Evolutionary conservation across 2,888 invertebrate species (phyloP), one percentile per base, ranked within the genome.

Genomic region (Odontocerum albicorne): DNA sequence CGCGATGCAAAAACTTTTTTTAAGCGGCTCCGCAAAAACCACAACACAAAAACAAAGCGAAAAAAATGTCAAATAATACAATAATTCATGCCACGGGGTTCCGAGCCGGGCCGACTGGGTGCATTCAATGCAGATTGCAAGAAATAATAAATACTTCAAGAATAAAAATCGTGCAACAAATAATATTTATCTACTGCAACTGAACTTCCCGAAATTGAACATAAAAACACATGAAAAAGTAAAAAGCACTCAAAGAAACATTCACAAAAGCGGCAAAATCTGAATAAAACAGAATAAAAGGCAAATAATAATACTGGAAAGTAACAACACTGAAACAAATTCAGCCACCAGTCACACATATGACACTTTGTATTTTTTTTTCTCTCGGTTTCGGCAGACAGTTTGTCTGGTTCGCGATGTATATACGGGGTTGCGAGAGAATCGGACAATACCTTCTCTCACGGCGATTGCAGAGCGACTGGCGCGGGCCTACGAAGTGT

Each of bases 1-100:
- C n/a, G n/a, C n/a, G n/a, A n/a, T n/a, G n/a, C n/a, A 38, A 38
- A 38, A 36, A 47, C 35, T 21, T 21, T 47, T 47, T 47, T 19
- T n/a, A 40, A 19, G 17, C 17, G 49, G 17, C 10, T 39, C 12
- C 16, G 31, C 40, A 15, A 49, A 49, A 39, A 21, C 49, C 22
- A 27, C 27, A 47, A 49, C 49, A 49, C 49, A 49, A 27, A 49
- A 44, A 49, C 32, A 49, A 40, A 17, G 21, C 40, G 40, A 40
- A 19, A 49, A 38, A 38, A 39, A 49, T 32, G 39, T 40, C 17
- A 17, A n/a, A 17, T 38, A 15, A 38, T 38, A 40, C 10, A 49
- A 49, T 38, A 49, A 49, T 39, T 40, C 40, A 40, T 39, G 49
- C 49, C 49, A 49, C n/a, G n/a, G n/a, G n/a, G n/a, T n/a, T n/a